Conservation (phyloP, 2,797 vertebrate genomes). For the Cynopterus sphinx region DNA sequence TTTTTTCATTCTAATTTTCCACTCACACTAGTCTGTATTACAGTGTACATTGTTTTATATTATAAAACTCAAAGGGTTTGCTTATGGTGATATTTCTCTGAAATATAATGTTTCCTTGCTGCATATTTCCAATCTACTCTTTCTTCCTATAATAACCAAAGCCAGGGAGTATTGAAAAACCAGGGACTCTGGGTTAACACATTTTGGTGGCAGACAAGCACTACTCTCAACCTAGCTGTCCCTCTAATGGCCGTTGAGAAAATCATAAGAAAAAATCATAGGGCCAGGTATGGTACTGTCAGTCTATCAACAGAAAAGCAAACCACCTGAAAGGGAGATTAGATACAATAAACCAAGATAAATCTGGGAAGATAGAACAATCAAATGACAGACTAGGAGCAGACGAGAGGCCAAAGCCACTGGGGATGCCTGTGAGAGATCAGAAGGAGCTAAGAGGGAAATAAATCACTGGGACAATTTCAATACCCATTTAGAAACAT, state of each 20-base stretch:
- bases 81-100: background rate
- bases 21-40: background rate
- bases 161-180: background rate
- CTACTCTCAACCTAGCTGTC: background rate
- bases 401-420: background rate
- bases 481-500: background rate
- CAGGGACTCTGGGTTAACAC: background rate
- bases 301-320: background rate
- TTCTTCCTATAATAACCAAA: background rate
- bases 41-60: background rate
- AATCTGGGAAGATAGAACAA: background rate
- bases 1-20: background rate
- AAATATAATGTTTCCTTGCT: background rate
- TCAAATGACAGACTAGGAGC: background rate
- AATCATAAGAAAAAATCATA: background rate
- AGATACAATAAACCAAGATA: background rate
- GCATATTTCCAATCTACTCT: background rate
- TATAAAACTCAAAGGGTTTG: background rate
- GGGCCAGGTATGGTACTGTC: background rate
- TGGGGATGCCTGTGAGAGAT: background rate
- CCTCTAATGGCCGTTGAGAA: background rate
- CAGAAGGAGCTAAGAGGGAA: background rate
- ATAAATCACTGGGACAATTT: background rate
- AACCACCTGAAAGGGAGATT: background rate
- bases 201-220: background rate